Base-by-base conservation (phyloP, 2,113 vertebrate species). In the Uropsilus gracilis region DNA sequence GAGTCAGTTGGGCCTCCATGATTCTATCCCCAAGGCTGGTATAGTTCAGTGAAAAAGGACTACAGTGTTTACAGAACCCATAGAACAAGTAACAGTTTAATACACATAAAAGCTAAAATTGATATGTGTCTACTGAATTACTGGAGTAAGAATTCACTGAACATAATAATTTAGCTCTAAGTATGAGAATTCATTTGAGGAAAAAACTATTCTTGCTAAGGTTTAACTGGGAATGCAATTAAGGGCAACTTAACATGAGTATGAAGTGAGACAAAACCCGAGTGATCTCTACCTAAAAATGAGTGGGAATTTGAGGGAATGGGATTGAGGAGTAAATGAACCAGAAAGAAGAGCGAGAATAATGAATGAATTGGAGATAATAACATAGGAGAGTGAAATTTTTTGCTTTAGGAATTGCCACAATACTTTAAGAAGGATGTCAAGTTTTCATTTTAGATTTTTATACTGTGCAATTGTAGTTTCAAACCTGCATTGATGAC, bases 101-200 rank as follows among this genome's bases (percentile, higher is more conserved):
- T 64, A 59, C 76, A n/a, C 61, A 71, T 76, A 64, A 66, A 94
- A 91, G 30, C 39, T 68, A 71, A 22, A 53, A 93, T 13, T 55
- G 14, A 86, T 39, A 72, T 24, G 10, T 78, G 34, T 69, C 8
- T 28, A 89, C 0, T 68, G 28, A 71, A 57, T 37, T 34, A 63
- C 9, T 95, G 80, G 28, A 73, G 82, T 59, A 78, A 80, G 64
- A 90, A 64, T 87, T 89, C 76, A 61, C 8, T 34, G n/a, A 86
- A 76, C 46, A 68, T 42, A 78, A 39, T 39, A 85, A 76, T 34
- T 71, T 88, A 80, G 80, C 73, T 84, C 39, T 94, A 64, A 90
- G 18, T 68, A 37, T 46, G 10, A 94, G 50, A 72, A 91, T 86
- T 76, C 28, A 24, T 85, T 83, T 18, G 37, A 92, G 32, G 17